Evolutionary conservation across 2,888 invertebrate species (phyloP).

Genomic region (Petrolisthes cinctipes): DNA sequence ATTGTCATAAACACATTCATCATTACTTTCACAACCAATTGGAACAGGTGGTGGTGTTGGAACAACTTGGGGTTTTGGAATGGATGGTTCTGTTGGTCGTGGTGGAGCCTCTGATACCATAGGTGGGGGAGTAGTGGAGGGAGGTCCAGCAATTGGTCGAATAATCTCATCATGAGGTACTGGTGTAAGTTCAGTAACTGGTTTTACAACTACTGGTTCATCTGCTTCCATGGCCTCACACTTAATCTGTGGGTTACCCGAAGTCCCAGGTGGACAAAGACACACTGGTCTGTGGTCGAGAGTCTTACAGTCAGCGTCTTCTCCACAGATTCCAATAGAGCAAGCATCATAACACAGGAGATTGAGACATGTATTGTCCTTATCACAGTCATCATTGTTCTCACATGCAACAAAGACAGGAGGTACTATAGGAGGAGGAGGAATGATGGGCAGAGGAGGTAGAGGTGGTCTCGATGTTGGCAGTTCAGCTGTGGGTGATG

Average conservation of each 20-base stretch:
- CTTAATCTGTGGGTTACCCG: conserved; percentile 67
- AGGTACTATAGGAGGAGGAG: conserved; percentile 40
- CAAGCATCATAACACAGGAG: conserved; percentile 84
- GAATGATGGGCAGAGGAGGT: conserved; percentile 23
- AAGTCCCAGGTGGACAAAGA: conserved; percentile 72
- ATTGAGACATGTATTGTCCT: conserved; percentile 79
- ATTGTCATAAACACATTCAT: conserved; percentile 85
- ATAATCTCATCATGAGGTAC: not conserved
- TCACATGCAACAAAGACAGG: conserved; percentile 68
- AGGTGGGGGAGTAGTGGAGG: conserved; percentile 32
- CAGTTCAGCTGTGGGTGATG: conserved; percentile 26
- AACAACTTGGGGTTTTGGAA: conserved; percentile 68
- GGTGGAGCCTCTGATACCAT: not conserved
- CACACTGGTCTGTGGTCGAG: conserved; percentile 83
- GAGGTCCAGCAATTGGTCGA: conserved; percentile 13
- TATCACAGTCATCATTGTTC: conserved; percentile 75
- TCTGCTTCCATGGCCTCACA: conserved; percentile 74
- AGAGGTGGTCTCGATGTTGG: conserved; percentile 11
- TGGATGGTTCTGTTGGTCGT: conserved; percentile 25
- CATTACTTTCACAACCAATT: conserved; percentile 85
- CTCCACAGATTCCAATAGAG: conserved; percentile 66
- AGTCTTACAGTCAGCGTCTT: conserved; percentile 74
- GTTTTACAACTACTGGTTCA: conserved; percentile 69
- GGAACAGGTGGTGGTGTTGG: conserved; percentile 67
- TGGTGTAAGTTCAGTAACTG: not conserved